Evolutionary conservation across 1,140 invertebrate genomes (phyloP).

Genomic region (Coenobita brevimanus): DNA sequence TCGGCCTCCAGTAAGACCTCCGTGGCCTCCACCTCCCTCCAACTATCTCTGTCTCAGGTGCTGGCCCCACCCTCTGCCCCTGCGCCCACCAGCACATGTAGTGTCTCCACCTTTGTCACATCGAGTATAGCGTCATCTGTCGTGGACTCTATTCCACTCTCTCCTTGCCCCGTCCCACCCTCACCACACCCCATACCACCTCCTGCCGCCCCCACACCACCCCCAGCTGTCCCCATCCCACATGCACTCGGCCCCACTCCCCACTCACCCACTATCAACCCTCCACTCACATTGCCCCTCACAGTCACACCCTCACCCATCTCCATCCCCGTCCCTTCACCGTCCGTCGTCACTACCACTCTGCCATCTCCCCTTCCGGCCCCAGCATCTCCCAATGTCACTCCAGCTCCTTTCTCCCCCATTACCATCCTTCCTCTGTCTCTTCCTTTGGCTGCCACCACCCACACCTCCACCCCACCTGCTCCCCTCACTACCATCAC

Average conservation of each 20-base stretch:
- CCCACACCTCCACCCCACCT: constrained; percentile 12
- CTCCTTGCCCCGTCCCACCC: constrained; percentile 13
- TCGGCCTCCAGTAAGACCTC: constrained; percentile 16
- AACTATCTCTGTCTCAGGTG: constrained; percentile 57
- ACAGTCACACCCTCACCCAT: neutral
- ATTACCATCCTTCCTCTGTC: neutral
- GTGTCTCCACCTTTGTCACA: neutral
- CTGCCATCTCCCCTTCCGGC: constrained; percentile 24
- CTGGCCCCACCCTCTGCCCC: constrained; percentile 26
- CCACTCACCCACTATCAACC: neutral
- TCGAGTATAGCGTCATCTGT: neutral
- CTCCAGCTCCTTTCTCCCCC: constrained; percentile 5
- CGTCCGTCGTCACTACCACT: constrained; percentile 14
- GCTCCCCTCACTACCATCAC: constrained; percentile 26
- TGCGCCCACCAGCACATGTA: neutral
- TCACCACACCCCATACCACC: constrained; percentile 21
- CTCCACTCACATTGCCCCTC: neutral
- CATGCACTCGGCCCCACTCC: neutral
- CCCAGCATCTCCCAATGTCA: constrained; percentile 6
- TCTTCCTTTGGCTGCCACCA: neutral
- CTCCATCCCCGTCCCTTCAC: neutral
- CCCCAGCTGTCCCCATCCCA: constrained; percentile 1
- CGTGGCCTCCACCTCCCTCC: constrained; percentile 44
- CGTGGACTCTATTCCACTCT: neutral
- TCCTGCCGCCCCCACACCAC: neutral